Percentiles rank a stretch among this genome's conserved stretches.
These are phyloP conservation scores for Tenthredo scrophulariae DNA, from an alignment of 2,888 invertebrate genomes.

Conservation along the genomic window DNA sequence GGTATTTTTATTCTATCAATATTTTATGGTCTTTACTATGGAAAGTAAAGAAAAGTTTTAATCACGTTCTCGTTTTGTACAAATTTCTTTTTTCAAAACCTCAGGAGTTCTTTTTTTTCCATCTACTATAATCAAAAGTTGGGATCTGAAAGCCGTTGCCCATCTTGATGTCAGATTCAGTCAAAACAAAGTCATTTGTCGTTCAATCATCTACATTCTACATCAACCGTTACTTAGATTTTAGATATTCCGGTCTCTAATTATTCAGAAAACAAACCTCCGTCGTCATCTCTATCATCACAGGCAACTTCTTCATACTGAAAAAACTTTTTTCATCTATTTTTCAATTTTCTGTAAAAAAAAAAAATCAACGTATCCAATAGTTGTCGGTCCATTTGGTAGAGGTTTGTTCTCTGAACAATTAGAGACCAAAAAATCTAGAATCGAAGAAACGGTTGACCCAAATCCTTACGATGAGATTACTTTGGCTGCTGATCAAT, in stretches of 20 bases:
- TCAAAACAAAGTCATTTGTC: not conserved
- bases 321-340: not conserved
- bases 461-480: not conserved
- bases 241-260: not conserved
- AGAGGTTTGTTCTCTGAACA: not conserved
- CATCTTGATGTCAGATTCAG: not conserved
- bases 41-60: not conserved
- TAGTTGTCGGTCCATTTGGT: not conserved
- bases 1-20: not conserved
- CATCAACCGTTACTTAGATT: not conserved
- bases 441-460: not conserved
- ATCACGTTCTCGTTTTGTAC: not conserved
- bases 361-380: not conserved
- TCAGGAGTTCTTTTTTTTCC: not conserved
- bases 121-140: not conserved
- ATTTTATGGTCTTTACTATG: not conserved
- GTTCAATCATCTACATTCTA: not conserved
- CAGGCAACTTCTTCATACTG: not conserved
- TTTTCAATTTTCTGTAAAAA: not conserved
- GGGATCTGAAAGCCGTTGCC: not conserved
- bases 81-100: not conserved
- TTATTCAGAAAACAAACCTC: not conserved
- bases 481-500: not conserved
- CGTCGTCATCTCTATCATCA: not conserved
- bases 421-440: not conserved